These are phyloP conservation scores for Ceratitis capitata DNA, from an alignment of 1,140 invertebrate genomes.

Conservation along the genomic window DNA sequence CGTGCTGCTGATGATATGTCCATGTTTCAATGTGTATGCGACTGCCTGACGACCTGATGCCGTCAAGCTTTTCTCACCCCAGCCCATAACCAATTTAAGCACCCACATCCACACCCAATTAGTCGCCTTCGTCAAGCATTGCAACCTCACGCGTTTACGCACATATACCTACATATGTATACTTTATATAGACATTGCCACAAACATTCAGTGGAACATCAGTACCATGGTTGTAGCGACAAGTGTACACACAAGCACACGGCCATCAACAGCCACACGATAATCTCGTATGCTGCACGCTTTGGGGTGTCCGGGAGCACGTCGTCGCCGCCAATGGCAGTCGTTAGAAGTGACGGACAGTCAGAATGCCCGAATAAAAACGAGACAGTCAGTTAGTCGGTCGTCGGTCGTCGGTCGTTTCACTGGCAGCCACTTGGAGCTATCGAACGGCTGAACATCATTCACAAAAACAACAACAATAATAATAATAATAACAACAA, in stretches of 20 bases:
- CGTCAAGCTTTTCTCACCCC: conserved; percentile 37
- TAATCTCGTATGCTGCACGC: conserved; percentile 35
- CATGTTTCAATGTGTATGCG: not conserved
- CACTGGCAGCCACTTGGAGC: conserved; percentile 31
- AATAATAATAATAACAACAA: not conserved
- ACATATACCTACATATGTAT: not conserved
- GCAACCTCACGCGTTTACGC: not conserved
- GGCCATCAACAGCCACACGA: conserved; percentile 35
- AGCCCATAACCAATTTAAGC: conserved; percentile 38
- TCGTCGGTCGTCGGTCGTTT: conserved; percentile 13
- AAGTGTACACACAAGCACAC: conserved; percentile 26
- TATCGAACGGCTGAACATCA: not conserved
- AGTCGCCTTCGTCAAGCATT: conserved; percentile 37
- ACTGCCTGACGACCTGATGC: not conserved
- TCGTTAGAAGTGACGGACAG: not conserved
- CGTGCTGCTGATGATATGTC: not conserved
- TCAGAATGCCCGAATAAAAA: not conserved
- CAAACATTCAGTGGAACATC: not conserved
- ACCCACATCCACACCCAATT: conserved; percentile 42
- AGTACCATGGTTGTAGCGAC: not conserved
- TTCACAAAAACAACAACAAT: not conserved
- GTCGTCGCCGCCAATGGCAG: not conserved
- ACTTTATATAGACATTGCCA: not conserved
- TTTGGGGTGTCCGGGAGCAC: conserved; percentile 17
- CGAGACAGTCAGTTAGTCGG: not conserved